phyloP scores from a whole-genome alignment of 2,797 vertebrate genomes.

The Erithacus rubecula region DNA sequence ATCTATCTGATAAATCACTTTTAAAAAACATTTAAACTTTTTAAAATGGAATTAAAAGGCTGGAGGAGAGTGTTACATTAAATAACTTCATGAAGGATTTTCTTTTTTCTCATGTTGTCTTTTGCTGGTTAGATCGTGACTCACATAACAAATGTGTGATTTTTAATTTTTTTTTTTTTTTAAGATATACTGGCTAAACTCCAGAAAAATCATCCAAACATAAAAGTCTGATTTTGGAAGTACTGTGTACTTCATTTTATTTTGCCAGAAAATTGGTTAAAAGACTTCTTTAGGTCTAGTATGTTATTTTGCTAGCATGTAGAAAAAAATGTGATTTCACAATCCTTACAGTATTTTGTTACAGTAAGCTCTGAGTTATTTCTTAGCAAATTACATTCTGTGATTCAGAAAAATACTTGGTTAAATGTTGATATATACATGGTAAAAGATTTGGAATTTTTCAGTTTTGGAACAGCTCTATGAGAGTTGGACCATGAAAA shows the following conservation, averaged over 20 bases:
- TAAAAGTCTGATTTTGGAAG: neutral
- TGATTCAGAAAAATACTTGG: neutral
- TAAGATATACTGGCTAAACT: conserved; percentile 6
- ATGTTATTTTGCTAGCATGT: neutral
- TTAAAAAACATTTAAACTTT: neutral
- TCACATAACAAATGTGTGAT: conserved; percentile 53
- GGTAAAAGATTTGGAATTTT: neutral
- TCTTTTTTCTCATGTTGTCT: conserved; percentile 41
- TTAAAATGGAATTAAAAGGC: neutral
- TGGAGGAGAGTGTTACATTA: neutral
- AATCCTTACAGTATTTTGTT: neutral
- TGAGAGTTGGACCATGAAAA: neutral
- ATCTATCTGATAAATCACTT: neutral
- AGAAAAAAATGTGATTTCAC: neutral
- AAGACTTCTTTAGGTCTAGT: neutral
- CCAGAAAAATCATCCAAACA: conserved; percentile 25
- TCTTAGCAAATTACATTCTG: neutral
- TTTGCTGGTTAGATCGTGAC: conserved; percentile 43
- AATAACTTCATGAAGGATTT: conserved; percentile 12
- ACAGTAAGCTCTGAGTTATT: neutral
- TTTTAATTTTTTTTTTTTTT: neutral
- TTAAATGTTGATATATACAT: neutral
- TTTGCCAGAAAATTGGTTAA: neutral
- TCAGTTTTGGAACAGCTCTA: neutral
- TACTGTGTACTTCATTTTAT: neutral